phyloP scores from a whole-genome alignment of 2,113 vertebrate genomes.

The Arvicanthis niloticus region DNA sequence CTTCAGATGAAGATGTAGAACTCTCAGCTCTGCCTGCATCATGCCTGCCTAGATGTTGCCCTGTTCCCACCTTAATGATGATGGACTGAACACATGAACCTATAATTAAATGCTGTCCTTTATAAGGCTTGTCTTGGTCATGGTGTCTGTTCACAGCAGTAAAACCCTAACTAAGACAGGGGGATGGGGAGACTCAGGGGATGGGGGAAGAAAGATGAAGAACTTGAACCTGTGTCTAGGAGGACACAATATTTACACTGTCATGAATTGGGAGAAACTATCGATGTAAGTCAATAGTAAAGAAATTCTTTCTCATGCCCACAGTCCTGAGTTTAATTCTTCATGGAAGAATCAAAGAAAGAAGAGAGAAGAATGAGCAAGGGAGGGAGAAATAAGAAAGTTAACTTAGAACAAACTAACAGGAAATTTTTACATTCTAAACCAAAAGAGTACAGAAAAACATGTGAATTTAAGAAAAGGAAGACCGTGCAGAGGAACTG shows the following conservation, averaged over 20 bases:
- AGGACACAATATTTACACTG: background rate
- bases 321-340: background rate
- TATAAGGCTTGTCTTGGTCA: no score
- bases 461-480: conserved; percentile 10
- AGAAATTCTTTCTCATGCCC: background rate
- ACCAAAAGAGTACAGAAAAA: background rate
- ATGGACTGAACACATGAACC: no score
- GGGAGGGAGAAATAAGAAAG: background rate
- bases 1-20: no score
- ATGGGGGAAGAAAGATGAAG: background rate
- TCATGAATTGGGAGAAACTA: background rate
- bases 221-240: background rate
- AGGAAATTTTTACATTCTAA: background rate
- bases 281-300: background rate
- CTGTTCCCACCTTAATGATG: no score
- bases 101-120: no score
- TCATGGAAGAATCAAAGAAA: background rate
- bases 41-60: no score
- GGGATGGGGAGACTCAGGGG: background rate
- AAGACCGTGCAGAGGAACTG: background rate
- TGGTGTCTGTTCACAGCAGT: no score
- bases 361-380: background rate
- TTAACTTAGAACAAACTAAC: background rate
- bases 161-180: background rate
- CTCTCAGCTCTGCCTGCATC: no score